Base-by-base conservation (phyloP, 2,888 invertebrate species). In the Opisthograptis luteolata region DNA sequence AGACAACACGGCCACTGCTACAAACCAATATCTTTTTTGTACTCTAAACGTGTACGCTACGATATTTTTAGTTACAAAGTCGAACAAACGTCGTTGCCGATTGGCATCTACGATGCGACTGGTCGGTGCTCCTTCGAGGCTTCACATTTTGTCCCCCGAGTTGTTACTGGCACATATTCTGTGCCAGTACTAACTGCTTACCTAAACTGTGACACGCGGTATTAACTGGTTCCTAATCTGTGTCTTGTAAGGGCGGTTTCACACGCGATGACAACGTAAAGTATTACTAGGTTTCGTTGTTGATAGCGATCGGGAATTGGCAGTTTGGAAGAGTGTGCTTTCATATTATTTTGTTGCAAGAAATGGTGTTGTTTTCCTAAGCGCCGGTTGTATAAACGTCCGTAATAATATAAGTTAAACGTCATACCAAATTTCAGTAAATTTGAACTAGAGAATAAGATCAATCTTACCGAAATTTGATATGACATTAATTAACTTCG, bases 101-200 rank as follows among this genome's bases (percentile, higher is more conserved):
- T 69, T 66, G 68, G 66, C 62, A 59, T 60, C 61, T 68, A 56
- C 66, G 62, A 63, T 61, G 70, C 70, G 76, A 87, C 87, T 87
- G 85, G 68, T 68, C 56, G 64, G 55, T 57, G 70, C 57, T 64
- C 66, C 62, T 49, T 61, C 55, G 55, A 59, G 51, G 65, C 73
- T 57, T 60, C 62, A 62, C 66, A 74, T 84, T 84, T 84, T 87
- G 84, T 82, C 79, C 64, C n/a, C 73, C 59, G 60, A 22, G 15
- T 2, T 27, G 42, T 19, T 19, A 42, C 42, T 49, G 31, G 10
- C 0, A 9, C 31, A 4, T 17, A 10, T 28, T 14, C 40, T 35
- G 34, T 35, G 46, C 5, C 35, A 22, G 20, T 5, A 13, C 2
- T 10, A 35, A 35, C 35, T 35, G n/a, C 1, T 22, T 8, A 9